Percentiles rank a stretch among this genome's conserved stretches.
Conservation (phyloP, 2,888 invertebrate species). For the Leptinotarsa peninsularis region DNA sequence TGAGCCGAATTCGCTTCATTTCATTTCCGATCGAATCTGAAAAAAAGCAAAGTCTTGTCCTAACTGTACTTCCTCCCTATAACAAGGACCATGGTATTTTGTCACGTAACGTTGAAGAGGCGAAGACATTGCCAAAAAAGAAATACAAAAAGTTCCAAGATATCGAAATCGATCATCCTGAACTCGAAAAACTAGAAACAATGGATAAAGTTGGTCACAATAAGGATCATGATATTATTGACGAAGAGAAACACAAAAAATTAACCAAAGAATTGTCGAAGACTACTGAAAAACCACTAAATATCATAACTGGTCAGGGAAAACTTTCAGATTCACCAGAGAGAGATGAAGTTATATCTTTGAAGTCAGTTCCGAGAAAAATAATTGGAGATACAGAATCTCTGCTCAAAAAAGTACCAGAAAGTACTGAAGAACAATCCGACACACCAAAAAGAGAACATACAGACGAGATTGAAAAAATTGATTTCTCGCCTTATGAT, state of each 20-base stretch:
- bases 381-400: slow-evolving; percentile 37
- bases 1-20: slow-evolving; percentile 74
- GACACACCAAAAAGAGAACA: slow-evolving; percentile 30
- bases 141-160: slow-evolving; percentile 61
- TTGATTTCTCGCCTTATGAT: slow-evolving; percentile 54
- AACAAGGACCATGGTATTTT: slow-evolving; percentile 63
- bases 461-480: slow-evolving; percentile 33
- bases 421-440: slow-evolving; percentile 21
- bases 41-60: slow-evolving; percentile 56
- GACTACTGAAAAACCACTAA: slow-evolving; percentile 47
- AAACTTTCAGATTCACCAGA: slow-evolving; percentile 60
- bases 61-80: slow-evolving; percentile 59
- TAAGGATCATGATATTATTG: slow-evolving; percentile 53
- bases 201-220: slow-evolving; percentile 65
- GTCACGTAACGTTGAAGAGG: slow-evolving; percentile 67
- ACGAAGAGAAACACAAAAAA: slow-evolving; percentile 39
- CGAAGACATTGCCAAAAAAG: slow-evolving; percentile 57
- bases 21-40: slow-evolving; percentile 63
- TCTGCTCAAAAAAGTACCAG: slow-evolving; percentile 8
- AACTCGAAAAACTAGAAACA: slow-evolving; percentile 65
- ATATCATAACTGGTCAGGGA: slow-evolving; percentile 60
- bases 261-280: slow-evolving; percentile 46
- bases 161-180: slow-evolving; percentile 60
- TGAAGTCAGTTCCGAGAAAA: slow-evolving; percentile 64
- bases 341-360: slow-evolving; percentile 54